These are phyloP conservation scores for Petrocephalus microphthalmus DNA, from an alignment of 2,113 vertebrate species.

Conservation along the genomic window DNA sequence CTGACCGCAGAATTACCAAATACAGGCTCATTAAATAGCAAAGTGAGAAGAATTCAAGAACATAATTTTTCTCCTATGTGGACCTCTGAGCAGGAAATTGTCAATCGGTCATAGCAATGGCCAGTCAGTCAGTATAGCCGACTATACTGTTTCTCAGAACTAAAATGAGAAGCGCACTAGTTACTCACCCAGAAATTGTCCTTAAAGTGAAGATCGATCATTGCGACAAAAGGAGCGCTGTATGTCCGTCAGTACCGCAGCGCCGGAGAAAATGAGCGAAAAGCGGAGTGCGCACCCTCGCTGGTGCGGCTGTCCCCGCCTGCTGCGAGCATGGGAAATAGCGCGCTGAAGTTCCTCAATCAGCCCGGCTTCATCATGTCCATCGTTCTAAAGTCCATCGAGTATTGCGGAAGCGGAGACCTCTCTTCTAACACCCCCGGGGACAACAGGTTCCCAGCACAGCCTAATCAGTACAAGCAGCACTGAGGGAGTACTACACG, in stretches of 20 bases:
- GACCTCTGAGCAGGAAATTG: neutral
- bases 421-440: neutral
- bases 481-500: neutral
- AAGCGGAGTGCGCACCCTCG: neutral
- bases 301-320: neutral
- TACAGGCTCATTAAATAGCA: neutral
- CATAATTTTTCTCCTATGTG: neutral
- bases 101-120: neutral
- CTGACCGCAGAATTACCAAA: neutral
- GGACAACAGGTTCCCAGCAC: neutral
- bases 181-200: constrained; percentile 81
- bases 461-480: neutral
- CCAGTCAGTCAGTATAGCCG: neutral
- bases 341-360: constrained; percentile 17
- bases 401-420: neutral
- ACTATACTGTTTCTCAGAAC: neutral
- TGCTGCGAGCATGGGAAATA: neutral
- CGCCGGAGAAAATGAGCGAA: neutral
- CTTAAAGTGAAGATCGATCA: constrained; percentile 75
- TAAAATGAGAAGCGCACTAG: neutral
- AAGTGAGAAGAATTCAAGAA: neutral
- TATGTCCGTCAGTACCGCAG: neutral
- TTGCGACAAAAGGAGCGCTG: constrained; percentile 34
- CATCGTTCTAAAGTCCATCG: constrained; percentile 13
- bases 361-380: neutral